phyloP scores from a whole-genome alignment of 2,113 vertebrate species.

The Podarcis raffonei region DNA sequence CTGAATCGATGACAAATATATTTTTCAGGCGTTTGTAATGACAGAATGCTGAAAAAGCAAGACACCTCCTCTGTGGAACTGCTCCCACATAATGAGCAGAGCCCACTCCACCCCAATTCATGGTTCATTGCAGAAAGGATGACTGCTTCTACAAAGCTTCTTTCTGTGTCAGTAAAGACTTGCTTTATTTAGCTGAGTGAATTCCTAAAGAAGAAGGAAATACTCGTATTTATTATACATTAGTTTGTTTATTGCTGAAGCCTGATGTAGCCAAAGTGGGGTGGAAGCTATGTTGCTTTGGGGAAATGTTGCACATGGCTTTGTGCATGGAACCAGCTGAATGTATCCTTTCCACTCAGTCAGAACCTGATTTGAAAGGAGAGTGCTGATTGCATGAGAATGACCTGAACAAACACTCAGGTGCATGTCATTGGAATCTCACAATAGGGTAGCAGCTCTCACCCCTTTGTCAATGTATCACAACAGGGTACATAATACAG shows the following conservation, averaged over 20 bases:
- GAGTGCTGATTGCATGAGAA: too few species aligned
- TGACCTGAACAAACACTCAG: not conserved
- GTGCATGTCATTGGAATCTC: not conserved
- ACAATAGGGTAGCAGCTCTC: not conserved
- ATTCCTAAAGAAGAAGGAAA: not conserved
- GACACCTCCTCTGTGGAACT: not conserved
- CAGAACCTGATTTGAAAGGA: not conserved
- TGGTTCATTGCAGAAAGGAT: not conserved
- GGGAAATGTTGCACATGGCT: not conserved
- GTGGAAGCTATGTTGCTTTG: not conserved
- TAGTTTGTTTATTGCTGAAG: not conserved
- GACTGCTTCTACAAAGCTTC: not conserved
- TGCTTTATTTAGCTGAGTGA: not conserved
- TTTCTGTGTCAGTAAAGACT: not conserved
- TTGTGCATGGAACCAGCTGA: not conserved
- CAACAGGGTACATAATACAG: not conserved
- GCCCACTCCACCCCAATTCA: not conserved
- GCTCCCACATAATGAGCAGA: not conserved
- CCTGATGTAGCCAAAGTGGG: not conserved
- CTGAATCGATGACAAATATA: not conserved
- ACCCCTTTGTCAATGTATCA: not conserved
- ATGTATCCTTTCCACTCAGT: not conserved
- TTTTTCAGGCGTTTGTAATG: not conserved
- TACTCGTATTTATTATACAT: not conserved
- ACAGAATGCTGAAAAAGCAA: not conserved